Base-by-base conservation (phyloP, 2,888 invertebrate genomes). In the Tachina fera region DNA sequence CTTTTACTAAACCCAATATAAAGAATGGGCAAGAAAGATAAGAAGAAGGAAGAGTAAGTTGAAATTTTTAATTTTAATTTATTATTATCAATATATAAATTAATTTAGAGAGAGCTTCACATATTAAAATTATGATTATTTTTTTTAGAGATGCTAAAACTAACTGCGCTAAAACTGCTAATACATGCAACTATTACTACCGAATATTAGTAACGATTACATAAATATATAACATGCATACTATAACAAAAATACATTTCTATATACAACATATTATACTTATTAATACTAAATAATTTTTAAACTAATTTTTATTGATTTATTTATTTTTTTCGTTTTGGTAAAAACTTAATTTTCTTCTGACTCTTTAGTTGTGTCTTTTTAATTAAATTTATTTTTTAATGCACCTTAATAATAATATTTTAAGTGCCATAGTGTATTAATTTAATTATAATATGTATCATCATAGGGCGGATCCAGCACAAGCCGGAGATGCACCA, bases 401-500 rank as follows among this genome's bases (percentile, higher is more conserved):
- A 71, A 43, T 79, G 78, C 78, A 79, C 78, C 14, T 19, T 19
- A 14, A 9, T n/a, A 47, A 39, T 51, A 70, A 45, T 65, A 0
- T 22, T 19, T 47, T 41, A 13, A 63, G 41, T 31, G 31, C 31
- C 31, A 6, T 11, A 9, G 11, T 14, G 9, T 56, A 79, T 3
- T 79, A 63, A 79, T 65, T 63, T 56, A 31, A 3, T 47, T 8
- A 39, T 53, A n/a, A 56, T 65, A 49, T 61, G 41, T 9, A 41
- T 4, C 65, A 22, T 4, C 68, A 19, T 88, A 92, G 92, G 92
- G 92, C 92, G 91, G 92, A 92, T 87, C 90, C 91, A 91, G 92
- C 92, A 90, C 88, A 90, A 91, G 91, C 90, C 90, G 91, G 91
- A 87, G 90, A 91, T 90, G 91, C 91, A 49, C 90, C 92, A 89